phyloP scores from a whole-genome alignment of 2,113 vertebrate species.

The Solea senegalensis region DNA sequence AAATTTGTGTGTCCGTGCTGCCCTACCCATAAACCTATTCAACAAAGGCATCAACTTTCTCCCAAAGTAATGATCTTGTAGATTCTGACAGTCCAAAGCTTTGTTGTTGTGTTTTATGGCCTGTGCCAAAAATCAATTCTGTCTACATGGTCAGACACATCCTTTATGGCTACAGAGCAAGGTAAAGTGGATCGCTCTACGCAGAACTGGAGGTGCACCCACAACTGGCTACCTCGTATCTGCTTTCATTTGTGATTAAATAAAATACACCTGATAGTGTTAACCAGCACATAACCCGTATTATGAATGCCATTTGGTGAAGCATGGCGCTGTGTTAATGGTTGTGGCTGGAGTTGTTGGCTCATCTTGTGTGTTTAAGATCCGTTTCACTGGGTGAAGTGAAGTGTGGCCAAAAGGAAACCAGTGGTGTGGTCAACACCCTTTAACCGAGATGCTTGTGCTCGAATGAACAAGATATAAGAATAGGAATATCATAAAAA shows the following conservation, averaged over 20 bases:
- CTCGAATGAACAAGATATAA: too few relatives aligned
- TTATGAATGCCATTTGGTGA: too few relatives aligned
- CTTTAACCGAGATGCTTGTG: background rate
- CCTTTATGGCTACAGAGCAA: too few relatives aligned
- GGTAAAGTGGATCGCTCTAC: conserved; percentile 36
- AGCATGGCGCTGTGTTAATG: too few relatives aligned
- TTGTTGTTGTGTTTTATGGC: conserved; percentile 56
- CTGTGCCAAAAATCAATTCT: conserved; percentile 58
- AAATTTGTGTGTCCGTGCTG: conserved; percentile 7
- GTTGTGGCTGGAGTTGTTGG: too few relatives aligned
- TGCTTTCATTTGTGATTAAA: background rate
- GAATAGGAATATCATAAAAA: background rate
- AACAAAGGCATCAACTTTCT: conserved; percentile 33
- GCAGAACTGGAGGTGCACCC: background rate
- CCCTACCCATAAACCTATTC: conserved; percentile 28
- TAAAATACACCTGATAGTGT: too few relatives aligned
- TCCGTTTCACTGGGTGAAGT: too few relatives aligned
- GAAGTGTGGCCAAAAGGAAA: too few relatives aligned
- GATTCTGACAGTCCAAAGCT: conserved; percentile 44
- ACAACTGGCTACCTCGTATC: background rate
- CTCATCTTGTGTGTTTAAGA: too few relatives aligned
- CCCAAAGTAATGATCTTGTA: conserved; percentile 54
- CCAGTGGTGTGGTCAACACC: background rate
- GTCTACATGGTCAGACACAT: conserved; percentile 48
- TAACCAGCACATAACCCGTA: too few relatives aligned